Evolutionary conservation across 2,113 vertebrate species (phyloP).

Genomic region (Notechis scutatus): DNA sequence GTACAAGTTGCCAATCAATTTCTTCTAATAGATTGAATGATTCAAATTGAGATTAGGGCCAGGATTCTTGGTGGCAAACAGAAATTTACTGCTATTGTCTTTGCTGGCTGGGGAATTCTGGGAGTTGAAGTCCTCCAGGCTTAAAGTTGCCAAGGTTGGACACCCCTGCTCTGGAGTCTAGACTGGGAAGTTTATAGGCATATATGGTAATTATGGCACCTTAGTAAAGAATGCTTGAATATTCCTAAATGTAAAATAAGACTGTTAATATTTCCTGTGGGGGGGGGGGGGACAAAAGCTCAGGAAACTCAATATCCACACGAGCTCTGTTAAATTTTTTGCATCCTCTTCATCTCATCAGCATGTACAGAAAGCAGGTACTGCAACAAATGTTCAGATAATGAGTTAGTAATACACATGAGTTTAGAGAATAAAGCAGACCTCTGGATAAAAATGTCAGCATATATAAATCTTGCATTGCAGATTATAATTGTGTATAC

Average conservation of each 20-base stretch:
- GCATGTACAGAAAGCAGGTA: not conserved
- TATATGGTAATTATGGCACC: not conserved
- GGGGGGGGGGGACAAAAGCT: not conserved
- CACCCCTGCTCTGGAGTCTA: no score
- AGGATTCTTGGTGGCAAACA: not conserved
- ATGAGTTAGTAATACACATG: not conserved
- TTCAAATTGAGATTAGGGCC: not conserved
- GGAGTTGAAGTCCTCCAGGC: no score
- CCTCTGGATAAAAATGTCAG: not conserved
- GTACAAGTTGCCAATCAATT: not conserved
- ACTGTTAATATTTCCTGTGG: not conserved
- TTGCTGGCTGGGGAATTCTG: no score
- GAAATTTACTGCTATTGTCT: not conserved
- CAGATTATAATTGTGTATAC: not conserved
- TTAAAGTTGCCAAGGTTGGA: no score
- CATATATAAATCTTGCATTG: not conserved
- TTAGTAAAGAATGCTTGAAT: not conserved
- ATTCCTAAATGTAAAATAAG: not conserved
- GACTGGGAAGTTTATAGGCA: not conserved
- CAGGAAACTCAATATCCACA: not conserved
- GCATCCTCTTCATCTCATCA: not conserved
- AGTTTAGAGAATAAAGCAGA: not conserved
- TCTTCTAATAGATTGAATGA: not conserved
- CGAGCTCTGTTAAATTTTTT: not conserved
- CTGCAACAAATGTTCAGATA: not conserved